These are phyloP conservation scores for Lepidochitona cinerea DNA, from an alignment of 2,888 invertebrate species.

Conservation along the genomic window DNA sequence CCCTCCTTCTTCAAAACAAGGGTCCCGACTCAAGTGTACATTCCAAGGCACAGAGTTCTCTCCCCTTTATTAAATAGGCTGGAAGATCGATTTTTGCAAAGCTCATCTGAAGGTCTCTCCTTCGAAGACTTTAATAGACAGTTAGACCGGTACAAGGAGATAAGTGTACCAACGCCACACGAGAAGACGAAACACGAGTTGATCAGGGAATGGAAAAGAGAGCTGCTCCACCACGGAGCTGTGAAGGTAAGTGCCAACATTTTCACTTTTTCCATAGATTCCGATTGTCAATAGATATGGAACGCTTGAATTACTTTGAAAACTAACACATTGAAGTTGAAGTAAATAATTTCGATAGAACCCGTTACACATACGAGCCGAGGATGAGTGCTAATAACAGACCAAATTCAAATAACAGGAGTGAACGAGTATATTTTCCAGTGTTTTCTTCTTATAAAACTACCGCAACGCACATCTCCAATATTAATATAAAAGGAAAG, in stretches of 20 bases:
- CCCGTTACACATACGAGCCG: too few relatives aligned
- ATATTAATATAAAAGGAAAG: too few relatives aligned
- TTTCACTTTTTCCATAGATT: too few relatives aligned
- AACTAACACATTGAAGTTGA: too few relatives aligned
- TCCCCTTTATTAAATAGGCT: not conserved
- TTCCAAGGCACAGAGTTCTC: not conserved
- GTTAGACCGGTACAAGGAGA: not conserved
- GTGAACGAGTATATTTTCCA: too few relatives aligned
- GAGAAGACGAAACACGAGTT: not conserved
- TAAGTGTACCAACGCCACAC: not conserved
- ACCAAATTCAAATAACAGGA: too few relatives aligned
- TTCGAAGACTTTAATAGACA: not conserved
- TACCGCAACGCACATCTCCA: too few relatives aligned
- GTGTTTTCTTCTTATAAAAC: too few relatives aligned
- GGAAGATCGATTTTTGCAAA: not conserved
- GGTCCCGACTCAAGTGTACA: not conserved
- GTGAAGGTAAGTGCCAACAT: not conserved
- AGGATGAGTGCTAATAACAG: too few relatives aligned
- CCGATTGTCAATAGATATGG: too few relatives aligned
- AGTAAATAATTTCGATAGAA: too few relatives aligned
- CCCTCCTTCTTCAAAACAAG: conserved; percentile 4
- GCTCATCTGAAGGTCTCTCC: not conserved
- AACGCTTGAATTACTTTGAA: too few relatives aligned
- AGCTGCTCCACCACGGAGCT: not conserved
- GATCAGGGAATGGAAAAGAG: not conserved